phyloP scores from a whole-genome alignment of 2,797 vertebrate genomes.

The Darevskia nairensis region DNA sequence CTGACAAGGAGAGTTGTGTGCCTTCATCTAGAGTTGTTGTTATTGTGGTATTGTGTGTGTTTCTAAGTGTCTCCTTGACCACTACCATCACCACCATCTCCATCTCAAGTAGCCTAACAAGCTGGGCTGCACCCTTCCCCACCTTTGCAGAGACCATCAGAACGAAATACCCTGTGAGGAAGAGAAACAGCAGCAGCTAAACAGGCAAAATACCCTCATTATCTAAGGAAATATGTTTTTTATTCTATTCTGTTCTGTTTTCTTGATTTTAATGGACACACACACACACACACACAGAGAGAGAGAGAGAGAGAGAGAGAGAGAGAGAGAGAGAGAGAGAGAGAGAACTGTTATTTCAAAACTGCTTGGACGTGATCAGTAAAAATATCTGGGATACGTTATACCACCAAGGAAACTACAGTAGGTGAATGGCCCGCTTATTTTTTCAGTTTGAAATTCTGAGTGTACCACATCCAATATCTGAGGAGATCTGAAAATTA shows the following conservation, averaged over 20 bases:
- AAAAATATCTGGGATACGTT: conserved; percentile 41
- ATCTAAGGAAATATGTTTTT: neutral
- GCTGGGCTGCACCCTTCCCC: neutral
- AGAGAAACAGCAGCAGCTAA: neutral
- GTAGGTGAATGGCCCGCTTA: conserved; percentile 27
- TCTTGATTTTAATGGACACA: neutral
- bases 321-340: neutral
- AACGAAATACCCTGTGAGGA: neutral
- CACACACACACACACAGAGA: neutral
- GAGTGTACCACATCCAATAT: conserved; percentile 48
- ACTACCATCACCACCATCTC: neutral
- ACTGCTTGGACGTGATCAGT: conserved; percentile 12
- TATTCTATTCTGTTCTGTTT: neutral
- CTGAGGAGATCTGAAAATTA: conserved; percentile 46
- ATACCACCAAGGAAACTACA: conserved; percentile 22
- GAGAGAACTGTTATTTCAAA: neutral
- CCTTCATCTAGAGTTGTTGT: no score
- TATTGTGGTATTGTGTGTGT: no score
- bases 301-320: neutral
- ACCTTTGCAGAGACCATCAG: neutral
- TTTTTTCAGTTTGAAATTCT: conserved; percentile 40
- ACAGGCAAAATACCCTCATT: neutral
- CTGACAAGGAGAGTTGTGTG: no score
- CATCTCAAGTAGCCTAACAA: neutral
- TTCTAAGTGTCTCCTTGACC: no score